These are phyloP conservation scores for Chaetogeoica ovagalla DNA, from an alignment of 2,888 invertebrate genomes.

Conservation along the genomic window DNA sequence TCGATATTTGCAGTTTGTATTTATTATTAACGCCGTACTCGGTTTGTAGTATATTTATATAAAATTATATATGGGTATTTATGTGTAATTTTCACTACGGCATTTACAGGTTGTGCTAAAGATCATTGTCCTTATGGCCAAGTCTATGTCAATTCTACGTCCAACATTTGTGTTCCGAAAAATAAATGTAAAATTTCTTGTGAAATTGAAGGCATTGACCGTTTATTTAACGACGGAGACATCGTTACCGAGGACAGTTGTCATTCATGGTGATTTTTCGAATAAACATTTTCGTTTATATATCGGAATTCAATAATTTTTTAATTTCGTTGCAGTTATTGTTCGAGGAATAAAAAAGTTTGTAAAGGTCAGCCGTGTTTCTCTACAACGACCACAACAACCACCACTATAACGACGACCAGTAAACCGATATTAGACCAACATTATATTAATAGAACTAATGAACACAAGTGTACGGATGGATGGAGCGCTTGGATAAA, in stretches of 20 bases:
- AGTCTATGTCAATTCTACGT: slow-evolving; percentile 72
- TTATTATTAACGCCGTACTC: too few relatives aligned
- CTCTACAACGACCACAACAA: slow-evolving; percentile 55
- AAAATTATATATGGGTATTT: not conserved
- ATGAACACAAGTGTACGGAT: slow-evolving; percentile 58
- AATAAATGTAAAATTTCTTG: slow-evolving; percentile 72
- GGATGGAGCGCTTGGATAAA: slow-evolving; percentile 50
- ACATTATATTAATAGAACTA: slow-evolving; percentile 1
- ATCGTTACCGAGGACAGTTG: slow-evolving; percentile 75
- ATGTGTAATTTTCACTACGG: not conserved
- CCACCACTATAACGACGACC: slow-evolving; percentile 1
- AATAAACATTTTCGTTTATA: not conserved
- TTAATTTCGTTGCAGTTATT: slow-evolving; percentile 60
- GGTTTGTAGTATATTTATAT: too few relatives aligned
- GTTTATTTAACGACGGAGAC: slow-evolving; percentile 74
- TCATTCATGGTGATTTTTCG: slow-evolving; percentile 68
- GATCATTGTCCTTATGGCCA: slow-evolving; percentile 74
- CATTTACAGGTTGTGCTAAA: slow-evolving; percentile 69
- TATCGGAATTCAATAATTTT: not conserved
- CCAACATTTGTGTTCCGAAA: slow-evolving; percentile 74
- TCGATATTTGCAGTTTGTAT: not conserved
- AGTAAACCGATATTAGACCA: slow-evolving; percentile 29
- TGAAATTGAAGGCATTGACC: slow-evolving; percentile 57
- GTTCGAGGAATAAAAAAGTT: slow-evolving; percentile 70
- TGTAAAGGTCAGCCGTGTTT: slow-evolving; percentile 75